phyloP scores from a whole-genome alignment of 2,797 vertebrate genomes.

The Coilia nasus region DNA sequence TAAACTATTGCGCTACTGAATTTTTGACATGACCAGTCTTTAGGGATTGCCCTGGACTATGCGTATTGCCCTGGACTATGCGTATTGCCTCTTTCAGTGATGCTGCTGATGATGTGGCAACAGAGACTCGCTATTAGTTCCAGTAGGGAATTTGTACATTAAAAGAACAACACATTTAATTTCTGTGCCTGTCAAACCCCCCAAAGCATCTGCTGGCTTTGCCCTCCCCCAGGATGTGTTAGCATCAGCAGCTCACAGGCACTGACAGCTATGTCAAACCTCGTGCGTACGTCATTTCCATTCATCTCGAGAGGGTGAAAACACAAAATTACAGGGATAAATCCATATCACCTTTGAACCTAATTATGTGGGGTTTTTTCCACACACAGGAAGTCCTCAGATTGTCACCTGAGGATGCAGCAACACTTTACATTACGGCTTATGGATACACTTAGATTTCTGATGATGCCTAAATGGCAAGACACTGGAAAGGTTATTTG shows the following conservation, averaged over 20 bases:
- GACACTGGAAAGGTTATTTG: background rate
- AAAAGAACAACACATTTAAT: background rate
- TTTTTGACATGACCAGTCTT: background rate
- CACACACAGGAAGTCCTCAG: background rate
- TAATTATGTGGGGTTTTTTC: background rate
- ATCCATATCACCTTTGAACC: background rate
- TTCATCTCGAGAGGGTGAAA: background rate
- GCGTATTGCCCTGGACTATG: background rate
- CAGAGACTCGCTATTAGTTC: background rate
- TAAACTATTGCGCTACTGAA: background rate
- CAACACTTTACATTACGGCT: background rate
- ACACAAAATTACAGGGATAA: background rate
- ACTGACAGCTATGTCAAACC: background rate
- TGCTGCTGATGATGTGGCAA: background rate
- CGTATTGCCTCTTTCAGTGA: background rate
- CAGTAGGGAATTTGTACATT: background rate
- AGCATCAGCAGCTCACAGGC: background rate
- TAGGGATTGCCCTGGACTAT: background rate
- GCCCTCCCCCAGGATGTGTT: background rate
- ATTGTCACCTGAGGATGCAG: background rate
- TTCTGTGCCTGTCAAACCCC: background rate
- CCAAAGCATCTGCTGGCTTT: background rate
- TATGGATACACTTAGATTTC: no score
- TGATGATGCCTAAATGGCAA: background rate
- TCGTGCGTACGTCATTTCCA: background rate